Evolutionary conservation across 2,113 vertebrate genomes (phyloP).

Genomic region (Tor tambroides): DNA sequence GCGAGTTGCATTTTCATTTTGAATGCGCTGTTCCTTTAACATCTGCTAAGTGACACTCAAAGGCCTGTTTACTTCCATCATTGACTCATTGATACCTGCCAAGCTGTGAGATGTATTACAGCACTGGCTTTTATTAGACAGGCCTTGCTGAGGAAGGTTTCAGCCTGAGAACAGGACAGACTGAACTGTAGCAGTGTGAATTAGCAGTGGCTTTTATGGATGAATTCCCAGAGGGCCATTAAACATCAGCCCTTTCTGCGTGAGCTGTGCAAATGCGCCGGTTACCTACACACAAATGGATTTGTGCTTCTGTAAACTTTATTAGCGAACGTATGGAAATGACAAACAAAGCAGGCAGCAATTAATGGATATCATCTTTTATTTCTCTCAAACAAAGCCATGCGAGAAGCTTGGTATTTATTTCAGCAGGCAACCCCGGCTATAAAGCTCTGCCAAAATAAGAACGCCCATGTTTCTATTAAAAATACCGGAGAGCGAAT

Average conservation of each 20-base stretch:
- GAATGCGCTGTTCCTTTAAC: too few relatives aligned
- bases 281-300: background rate
- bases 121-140: conserved; percentile 3
- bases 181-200: background rate
- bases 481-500: conserved; percentile 20
- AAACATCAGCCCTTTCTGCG: background rate
- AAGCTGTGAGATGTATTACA: background rate
- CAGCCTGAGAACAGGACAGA: background rate
- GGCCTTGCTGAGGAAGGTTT: background rate
- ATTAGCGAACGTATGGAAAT: background rate
- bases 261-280: background rate
- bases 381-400: conserved; percentile 5
- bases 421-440: background rate
- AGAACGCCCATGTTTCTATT: conserved; percentile 7
- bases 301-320: conserved; percentile 3
- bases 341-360: background rate
- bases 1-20: too few relatives aligned
- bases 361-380: background rate
- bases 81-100: conserved; percentile 9
- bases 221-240: background rate
- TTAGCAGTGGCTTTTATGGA: conserved; percentile 21
- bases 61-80: background rate
- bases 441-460: background rate
- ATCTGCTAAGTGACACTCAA: background rate
- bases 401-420: background rate